Evolutionary conservation across 30 jellyfish, hydroid and myxozoan genomes (phyloP).

Genomic region (Kudoa iwatai): DNA sequence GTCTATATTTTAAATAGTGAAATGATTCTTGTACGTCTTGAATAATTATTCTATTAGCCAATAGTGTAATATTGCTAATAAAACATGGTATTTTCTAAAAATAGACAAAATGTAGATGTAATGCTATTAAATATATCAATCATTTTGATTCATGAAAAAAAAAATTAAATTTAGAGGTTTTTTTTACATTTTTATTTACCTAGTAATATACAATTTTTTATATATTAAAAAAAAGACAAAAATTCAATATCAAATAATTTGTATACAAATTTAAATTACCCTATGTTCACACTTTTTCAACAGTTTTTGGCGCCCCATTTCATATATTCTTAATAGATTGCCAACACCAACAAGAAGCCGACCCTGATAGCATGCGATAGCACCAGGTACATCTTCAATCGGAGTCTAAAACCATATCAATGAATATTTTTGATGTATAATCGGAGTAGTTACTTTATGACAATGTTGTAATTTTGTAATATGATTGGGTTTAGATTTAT

Average conservation of each 20-base stretch:
- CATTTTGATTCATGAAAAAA: no score
- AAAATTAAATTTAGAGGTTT: no score
- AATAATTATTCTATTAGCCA: conserved; percentile 42
- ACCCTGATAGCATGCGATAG: conserved; percentile 26
- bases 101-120: no score
- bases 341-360: conserved; percentile 71
- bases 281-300: conserved; percentile 63
- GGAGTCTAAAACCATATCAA: no score
- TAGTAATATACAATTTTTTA: no score
- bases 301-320: conserved; percentile 52
- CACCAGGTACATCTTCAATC: conserved; percentile 77
- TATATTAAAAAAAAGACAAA: no score
- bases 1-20: conserved; percentile 40
- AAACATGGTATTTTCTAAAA: conserved; percentile 25
- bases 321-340: conserved; percentile 34
- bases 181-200: no score
- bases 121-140: no score
- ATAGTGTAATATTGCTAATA: conserved; percentile 10
- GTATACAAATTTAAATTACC: no score
- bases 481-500: conserved; percentile 13
- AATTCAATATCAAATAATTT: no score
- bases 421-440: no score
- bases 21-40: conserved; percentile 81
- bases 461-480: conserved; percentile 10
- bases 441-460: no score